Base-by-base conservation (phyloP, 2,113 vertebrate genomes). In the Mungos mungo region DNA sequence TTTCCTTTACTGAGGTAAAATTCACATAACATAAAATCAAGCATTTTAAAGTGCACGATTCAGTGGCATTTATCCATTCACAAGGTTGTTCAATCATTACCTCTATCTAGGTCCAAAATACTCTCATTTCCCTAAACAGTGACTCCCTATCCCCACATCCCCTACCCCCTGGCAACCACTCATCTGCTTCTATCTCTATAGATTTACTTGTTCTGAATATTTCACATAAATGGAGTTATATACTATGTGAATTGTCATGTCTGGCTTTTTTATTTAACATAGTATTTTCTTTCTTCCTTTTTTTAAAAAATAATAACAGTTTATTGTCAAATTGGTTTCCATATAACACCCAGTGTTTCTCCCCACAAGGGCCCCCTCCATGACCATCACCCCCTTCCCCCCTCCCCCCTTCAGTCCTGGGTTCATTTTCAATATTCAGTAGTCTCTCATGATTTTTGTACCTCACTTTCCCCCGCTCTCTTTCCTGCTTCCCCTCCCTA, bases 21-120 rank as follows among this genome's bases (percentile, higher is more conserved):
- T 63, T 86, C 27, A 41, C 5, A 47, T 72, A 74, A 47, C 35
- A 23, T 80, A 92, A 97, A 96, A 84, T 80, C 68, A 93, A 80
- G 23, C 74, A 87, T 81, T 35, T 81, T 52, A 41, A 63, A 91
- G 21, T 12, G 3, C 33, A 52, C 23, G 38, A n/a, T 76, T 94
- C 63, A 71, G 9, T 68, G 45, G 9, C 60, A 83, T 38, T 89
- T 89, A 74, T 74, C 92, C 47, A 80, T 45, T 57, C 54, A 69
- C 65, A 66, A 69, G 54, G 29, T 31, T 87, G 12, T 88, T 65
- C 76, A 74, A 27, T 35, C 23, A 72, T 68, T n/a, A 29, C 35
- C 25, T 76, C 23, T n/a, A 25, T 74, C 10, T 93, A 81, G 29
- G 93, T 77, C 65, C 45, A 81, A 97, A 94, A 87, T 7, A 74